Conservation (phyloP, 1,140 invertebrate species). For the Anastrepha ludens region DNA sequence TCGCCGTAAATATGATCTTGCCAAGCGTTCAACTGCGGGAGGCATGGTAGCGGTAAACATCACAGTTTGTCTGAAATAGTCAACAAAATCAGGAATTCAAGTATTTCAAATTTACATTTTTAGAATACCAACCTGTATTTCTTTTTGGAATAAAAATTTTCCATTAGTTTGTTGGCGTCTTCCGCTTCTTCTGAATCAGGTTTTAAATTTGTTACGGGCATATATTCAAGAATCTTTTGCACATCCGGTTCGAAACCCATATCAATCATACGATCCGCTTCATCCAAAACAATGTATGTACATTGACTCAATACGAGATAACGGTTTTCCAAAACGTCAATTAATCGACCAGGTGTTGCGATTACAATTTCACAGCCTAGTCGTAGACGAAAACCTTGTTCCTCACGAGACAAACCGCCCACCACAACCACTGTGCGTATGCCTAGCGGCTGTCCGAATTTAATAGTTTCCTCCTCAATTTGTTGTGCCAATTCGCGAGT, state of each 20-base stretch:
- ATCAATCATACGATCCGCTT: constrained; percentile 99
- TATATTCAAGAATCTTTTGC: constrained; percentile 97
- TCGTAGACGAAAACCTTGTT: constrained; percentile 97
- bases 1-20: constrained; percentile 93
- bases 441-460: constrained; percentile 96
- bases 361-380: constrained; percentile 99
- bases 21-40: constrained; percentile 96
- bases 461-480: constrained; percentile 99
- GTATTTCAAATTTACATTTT: not conserved
- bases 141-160: constrained; percentile 97
- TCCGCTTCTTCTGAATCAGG: constrained; percentile 99
- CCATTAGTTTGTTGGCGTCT: constrained; percentile 92
- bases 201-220: constrained; percentile 99
- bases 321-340: constrained; percentile 98
- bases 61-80: constrained; percentile 91
- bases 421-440: constrained; percentile 98
- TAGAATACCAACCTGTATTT: constrained; percentile 81
- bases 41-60: constrained; percentile 99
- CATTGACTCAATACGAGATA: constrained; percentile 98
- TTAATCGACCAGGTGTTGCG: constrained; percentile 98
- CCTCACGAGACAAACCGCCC: constrained; percentile 97
- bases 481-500: constrained; percentile 99
- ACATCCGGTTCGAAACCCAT: constrained; percentile 99
- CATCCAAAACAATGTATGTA: constrained; percentile 93
- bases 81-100: not conserved